Conservation (phyloP, 2,797 vertebrate genomes). For the Darevskia nairensis region DNA sequence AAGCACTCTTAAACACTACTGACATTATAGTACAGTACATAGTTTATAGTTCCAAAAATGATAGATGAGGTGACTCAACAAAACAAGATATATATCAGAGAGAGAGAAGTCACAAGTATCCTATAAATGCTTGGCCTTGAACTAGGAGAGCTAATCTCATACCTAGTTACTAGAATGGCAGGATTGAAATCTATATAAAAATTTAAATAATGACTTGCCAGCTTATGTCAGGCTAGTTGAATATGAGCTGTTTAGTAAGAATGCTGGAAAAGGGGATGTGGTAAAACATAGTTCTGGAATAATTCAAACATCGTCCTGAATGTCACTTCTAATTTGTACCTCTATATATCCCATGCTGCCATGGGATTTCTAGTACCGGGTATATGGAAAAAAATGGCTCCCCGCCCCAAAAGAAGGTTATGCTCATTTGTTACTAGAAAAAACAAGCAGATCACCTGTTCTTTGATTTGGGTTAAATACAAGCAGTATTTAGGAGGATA, state of each 20-base stretch:
- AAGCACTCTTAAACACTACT: not conserved
- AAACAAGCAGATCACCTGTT: not conserved
- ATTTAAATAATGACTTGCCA: too few relatives aligned
- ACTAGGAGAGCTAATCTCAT: not conserved
- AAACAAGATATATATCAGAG: not conserved
- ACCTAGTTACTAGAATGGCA: not conserved
- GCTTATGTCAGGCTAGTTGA: not conserved
- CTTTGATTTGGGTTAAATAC: not conserved
- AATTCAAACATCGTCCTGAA: not conserved
- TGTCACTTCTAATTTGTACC: not conserved
- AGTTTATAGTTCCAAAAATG: not conserved
- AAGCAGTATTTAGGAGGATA: not conserved
- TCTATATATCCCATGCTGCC: not conserved
- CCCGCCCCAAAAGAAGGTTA: not conserved
- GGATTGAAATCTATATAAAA: too few relatives aligned
- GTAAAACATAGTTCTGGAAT: not conserved
- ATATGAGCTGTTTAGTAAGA: not conserved
- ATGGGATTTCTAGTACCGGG: not conserved
- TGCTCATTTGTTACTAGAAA: not conserved
- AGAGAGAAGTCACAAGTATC: not conserved
- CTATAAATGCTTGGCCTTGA: not conserved
- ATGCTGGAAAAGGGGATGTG: not conserved
- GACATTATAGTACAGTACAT: not conserved
- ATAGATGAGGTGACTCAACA: not conserved
- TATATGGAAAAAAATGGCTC: too few relatives aligned